Evolutionary conservation across 2,888 invertebrate species (phyloP), one percentile per base, ranked within the genome.

Genomic region (Drosophila tanythrix): DNA sequence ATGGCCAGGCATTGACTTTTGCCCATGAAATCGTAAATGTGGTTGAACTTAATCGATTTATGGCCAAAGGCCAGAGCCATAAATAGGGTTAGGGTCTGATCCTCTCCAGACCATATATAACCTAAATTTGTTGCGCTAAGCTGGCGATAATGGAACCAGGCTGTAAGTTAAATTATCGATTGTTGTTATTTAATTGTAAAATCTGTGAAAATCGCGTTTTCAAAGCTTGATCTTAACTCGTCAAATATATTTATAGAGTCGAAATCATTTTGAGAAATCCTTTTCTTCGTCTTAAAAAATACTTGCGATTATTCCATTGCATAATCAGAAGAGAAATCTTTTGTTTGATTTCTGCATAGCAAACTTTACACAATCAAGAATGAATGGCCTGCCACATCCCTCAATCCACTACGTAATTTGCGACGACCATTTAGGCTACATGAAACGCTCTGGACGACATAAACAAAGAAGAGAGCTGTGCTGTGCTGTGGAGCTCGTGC

Each of bases 401-500:
- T 25, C 56, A 13, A 2, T 38, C 25, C 15, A 31, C 40, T 0
- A n/a, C 13, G 2, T 21, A 38, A 15, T 68, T n/a, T 35, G 11
- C 36, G 58, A 52, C 29, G 52, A 51, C 31, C 70, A 59, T 79
- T 76, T 59, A 50, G 79, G 69, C 61, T 64, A 57, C 62, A 63
- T 61, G 56, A 40, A 77, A 71, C 43, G 58, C 50, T 69, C 15
- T 51, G 74, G 65, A 59, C 55, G 71, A 65, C 80, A 81, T 89
- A 88, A 86, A 85, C 88, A 89, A 87, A 74, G 83, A 46, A 46
- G 48, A 74, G 75, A 67, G 38, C 53, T 56, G 55, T 27, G 55
- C 18, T 40, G 70, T 80, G 55, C 18, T 40, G 70, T 80, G 75
- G 78, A 74, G 86, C 81, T 86, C 75, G 89, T 61, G 82, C 73